Conservation (phyloP, 1,140 invertebrate genomes). For the Bombus haemorrhoidalis region DNA sequence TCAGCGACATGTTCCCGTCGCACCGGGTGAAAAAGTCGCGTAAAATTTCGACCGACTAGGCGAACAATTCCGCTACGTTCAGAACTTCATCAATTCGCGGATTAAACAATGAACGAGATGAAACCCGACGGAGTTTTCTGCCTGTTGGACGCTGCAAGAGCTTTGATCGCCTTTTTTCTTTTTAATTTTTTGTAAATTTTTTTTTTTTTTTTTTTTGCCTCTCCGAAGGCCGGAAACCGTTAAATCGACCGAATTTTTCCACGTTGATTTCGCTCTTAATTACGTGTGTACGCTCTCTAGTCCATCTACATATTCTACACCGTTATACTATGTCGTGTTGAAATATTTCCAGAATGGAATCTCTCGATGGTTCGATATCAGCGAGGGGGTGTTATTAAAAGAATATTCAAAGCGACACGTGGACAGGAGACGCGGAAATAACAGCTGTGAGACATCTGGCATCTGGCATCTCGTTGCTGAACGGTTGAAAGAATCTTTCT, state of each 20-base stretch:
- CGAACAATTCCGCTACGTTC: conserved; percentile 17
- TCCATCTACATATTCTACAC: no score
- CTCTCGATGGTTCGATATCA: neutral
- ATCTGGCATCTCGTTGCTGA: conserved; percentile 41
- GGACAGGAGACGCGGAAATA: conserved; percentile 23
- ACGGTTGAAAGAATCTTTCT: conserved; percentile 33
- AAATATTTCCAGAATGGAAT: neutral
- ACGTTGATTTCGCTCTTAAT: conserved; percentile 11
- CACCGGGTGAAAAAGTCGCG: conserved; percentile 24
- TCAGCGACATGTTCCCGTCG: neutral
- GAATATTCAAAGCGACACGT: conserved; percentile 21
- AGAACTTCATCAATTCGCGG: conserved; percentile 16
- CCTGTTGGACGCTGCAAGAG: neutral
- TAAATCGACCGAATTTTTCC: conserved; percentile 17
- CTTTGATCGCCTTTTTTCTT: neutral
- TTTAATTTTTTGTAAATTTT: neutral
- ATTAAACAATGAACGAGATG: conserved; percentile 30
- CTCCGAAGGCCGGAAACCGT: neutral
- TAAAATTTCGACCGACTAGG: conserved; percentile 26
- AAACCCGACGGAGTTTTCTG: conserved; percentile 3
- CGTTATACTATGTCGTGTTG: neutral
- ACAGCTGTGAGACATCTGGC: conserved; percentile 19
- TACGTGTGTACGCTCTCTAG: neutral
- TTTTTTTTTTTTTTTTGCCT: neutral
- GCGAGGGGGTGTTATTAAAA: conserved; percentile 10